These are phyloP conservation scores for Drosophila kohkoa DNA, from an alignment of 1,140 invertebrate species.

Conservation along the genomic window DNA sequence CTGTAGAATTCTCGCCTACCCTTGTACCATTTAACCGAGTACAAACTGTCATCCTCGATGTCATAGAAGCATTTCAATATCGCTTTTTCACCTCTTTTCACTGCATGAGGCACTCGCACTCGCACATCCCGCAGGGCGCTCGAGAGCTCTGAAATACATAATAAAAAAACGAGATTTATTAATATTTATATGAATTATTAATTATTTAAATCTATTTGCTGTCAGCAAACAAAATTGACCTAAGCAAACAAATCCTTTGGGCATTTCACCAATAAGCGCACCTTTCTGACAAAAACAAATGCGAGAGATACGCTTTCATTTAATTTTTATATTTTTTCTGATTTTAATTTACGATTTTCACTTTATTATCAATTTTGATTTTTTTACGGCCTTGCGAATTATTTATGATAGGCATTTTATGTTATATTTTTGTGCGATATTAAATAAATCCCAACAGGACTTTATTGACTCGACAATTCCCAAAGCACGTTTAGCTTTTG, in stretches of 20 bases:
- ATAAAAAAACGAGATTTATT: constrained; percentile 28
- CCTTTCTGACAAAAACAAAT: constrained; percentile 23
- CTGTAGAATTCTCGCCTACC: constrained; percentile 92
- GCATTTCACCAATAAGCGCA: constrained; percentile 17
- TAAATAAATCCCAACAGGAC: constrained; percentile 70
- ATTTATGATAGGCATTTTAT: constrained; percentile 62
- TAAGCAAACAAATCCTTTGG: constrained; percentile 58
- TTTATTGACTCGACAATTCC: constrained; percentile 70
- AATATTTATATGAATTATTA: constrained; percentile 51
- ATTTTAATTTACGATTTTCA: constrained; percentile 67
- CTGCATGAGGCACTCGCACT: constrained; percentile 89
- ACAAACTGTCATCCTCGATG: constrained; percentile 90
- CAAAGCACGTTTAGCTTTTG: constrained; percentile 31
- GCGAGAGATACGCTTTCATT: constrained; percentile 26
- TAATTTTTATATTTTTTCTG: constrained; percentile 59
- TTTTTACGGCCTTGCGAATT: constrained; percentile 61
- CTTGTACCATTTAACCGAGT: constrained; percentile 94
- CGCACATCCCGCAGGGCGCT: constrained; percentile 87
- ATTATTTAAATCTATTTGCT: constrained; percentile 61
- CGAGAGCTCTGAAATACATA: constrained; percentile 48
- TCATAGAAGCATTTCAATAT: constrained; percentile 91
- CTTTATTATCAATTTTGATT: constrained; percentile 78
- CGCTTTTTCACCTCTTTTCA: constrained; percentile 88
- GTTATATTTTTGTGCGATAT: constrained; percentile 55
- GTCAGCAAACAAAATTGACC: constrained; percentile 47